Evolutionary conservation across 2,888 invertebrate genomes (phyloP).

Genomic region (Luperina testacea): DNA sequence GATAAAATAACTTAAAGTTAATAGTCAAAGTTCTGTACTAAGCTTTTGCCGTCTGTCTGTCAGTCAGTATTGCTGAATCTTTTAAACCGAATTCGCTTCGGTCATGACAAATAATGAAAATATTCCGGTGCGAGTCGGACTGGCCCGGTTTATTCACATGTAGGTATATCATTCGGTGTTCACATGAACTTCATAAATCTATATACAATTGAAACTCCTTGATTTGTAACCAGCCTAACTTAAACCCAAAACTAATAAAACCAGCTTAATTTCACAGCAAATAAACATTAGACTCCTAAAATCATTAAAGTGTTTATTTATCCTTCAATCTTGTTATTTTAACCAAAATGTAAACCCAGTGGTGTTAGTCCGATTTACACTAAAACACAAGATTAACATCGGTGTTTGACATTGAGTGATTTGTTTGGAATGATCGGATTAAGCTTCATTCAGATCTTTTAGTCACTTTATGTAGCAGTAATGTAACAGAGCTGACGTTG

Average conservation of each 20-base stretch:
- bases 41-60: not conserved
- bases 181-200: not conserved
- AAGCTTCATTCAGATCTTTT: not conserved
- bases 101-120: not conserved
- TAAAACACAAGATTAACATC: slow-evolving; percentile 35
- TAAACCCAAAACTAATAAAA: slow-evolving; percentile 21
- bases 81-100: not conserved
- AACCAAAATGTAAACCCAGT: slow-evolving; percentile 25
- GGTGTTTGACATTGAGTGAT: slow-evolving; percentile 29
- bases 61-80: not conserved
- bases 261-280: slow-evolving; percentile 17
- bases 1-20: not conserved
- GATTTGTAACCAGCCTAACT: slow-evolving; percentile 6
- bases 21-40: not conserved
- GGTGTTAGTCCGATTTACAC: slow-evolving; percentile 18
- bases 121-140: not conserved
- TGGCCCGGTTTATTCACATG: not conserved
- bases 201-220: not conserved
- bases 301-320: slow-evolving; percentile 35
- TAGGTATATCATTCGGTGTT: not conserved
- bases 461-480: not conserved
- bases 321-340: slow-evolving; percentile 24
- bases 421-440: slow-evolving; percentile 27
- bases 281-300: slow-evolving; percentile 11
- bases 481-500: not conserved